phyloP scores from a whole-genome alignment of 2,113 vertebrate genomes.

The Brachirus orientalis region DNA sequence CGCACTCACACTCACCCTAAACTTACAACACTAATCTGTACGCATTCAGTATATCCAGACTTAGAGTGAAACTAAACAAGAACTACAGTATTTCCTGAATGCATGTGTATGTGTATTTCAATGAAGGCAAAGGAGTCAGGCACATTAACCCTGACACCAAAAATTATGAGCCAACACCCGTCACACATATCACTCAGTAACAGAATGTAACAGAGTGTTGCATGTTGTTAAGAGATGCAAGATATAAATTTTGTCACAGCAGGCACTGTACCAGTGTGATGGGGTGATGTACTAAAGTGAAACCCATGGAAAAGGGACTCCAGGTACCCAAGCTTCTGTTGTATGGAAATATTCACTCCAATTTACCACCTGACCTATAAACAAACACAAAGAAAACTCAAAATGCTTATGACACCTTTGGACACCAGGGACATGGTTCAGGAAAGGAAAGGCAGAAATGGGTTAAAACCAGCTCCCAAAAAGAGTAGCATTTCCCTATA shows the following conservation, averaged over 20 bases:
- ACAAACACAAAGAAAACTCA: not conserved
- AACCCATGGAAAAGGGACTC: constrained; percentile 17
- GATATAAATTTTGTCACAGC: constrained; percentile 36
- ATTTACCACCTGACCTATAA: constrained; percentile 19
- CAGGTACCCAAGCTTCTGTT: constrained; percentile 2
- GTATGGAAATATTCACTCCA: constrained; percentile 18
- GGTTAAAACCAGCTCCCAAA: not conserved
- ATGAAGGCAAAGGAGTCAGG: constrained; percentile 13
- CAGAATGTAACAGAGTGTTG: too few species aligned
- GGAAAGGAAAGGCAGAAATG: constrained; percentile 3
- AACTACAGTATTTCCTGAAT: not conserved
- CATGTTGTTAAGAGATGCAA: too few species aligned
- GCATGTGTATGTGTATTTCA: constrained; percentile 1
- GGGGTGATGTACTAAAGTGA: constrained; percentile 28
- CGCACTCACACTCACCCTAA: constrained; percentile 11
- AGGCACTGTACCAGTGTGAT: constrained; percentile 10
- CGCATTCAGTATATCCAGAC: constrained; percentile 14
- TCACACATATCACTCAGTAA: constrained; percentile 54
- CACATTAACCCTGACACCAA: too few species aligned
- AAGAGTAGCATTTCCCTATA: constrained; percentile 6
- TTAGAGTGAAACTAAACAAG: constrained; percentile 6
- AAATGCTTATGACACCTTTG: constrained; percentile 15
- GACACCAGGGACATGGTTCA: not conserved
- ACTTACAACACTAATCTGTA: constrained; percentile 3
- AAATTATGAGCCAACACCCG: constrained; percentile 35